These are phyloP conservation scores for Lasius fuliginosus DNA, from an alignment of 2,888 invertebrate species.

Conservation along the genomic window DNA sequence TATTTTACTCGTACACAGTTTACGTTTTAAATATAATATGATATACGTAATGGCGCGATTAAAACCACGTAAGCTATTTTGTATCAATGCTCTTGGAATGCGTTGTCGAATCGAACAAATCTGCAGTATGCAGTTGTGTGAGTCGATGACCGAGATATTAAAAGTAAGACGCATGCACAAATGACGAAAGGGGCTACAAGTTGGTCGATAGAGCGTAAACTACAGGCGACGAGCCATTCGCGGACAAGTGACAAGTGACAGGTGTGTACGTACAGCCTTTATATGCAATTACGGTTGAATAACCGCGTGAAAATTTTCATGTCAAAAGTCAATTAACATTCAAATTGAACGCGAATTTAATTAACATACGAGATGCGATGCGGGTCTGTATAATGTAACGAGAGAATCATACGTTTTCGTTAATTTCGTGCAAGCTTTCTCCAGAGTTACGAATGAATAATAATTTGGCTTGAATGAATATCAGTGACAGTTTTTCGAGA, in stretches of 20 bases:
- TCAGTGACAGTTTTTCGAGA: neutral
- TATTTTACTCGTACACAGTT: neutral
- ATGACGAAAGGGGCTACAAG: slow-evolving; percentile 40
- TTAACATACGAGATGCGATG: neutral
- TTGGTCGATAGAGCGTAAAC: slow-evolving; percentile 51
- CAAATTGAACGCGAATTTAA: slow-evolving; percentile 17
- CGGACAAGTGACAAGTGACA: slow-evolving; percentile 29
- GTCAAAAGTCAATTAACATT: slow-evolving; percentile 25
- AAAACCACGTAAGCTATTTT: neutral
- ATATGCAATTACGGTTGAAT: neutral
- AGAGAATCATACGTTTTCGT: neutral
- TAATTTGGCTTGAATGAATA: neutral
- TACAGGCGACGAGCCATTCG: slow-evolving; percentile 37
- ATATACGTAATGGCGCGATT: neutral
- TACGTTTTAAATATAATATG: neutral
- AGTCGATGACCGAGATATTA: slow-evolving; percentile 51
- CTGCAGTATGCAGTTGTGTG: neutral
- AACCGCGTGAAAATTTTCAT: neutral
- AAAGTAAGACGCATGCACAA: slow-evolving; percentile 48
- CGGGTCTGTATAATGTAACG: neutral
- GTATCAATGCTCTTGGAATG: too few species aligned
- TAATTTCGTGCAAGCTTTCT: neutral
- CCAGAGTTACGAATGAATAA: neutral
- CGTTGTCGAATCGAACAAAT: neutral
- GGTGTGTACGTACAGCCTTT: slow-evolving; percentile 10